phyloP scores from a whole-genome alignment of 2,888 invertebrate genomes.

The Galeopsomyia nigrocyanea region DNA sequence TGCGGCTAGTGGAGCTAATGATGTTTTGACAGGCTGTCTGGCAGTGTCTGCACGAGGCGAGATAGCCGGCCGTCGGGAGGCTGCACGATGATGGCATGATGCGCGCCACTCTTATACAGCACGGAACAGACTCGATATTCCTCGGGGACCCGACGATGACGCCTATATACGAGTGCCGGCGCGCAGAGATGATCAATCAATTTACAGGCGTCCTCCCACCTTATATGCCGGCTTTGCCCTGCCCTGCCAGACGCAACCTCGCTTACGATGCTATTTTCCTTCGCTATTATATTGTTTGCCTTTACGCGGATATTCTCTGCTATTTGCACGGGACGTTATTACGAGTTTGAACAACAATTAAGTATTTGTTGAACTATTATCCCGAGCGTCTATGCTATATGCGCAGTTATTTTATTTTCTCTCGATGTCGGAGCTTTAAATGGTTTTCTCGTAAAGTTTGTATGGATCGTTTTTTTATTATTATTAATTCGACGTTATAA shows the following conservation, averaged over 20 bases:
- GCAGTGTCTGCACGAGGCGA: conserved; percentile 43
- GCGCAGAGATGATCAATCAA: conserved; percentile 22
- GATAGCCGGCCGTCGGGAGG: conserved; percentile 48
- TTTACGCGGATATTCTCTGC: conserved; percentile 2
- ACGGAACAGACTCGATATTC: background rate
- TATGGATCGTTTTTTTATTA: too few species aligned
- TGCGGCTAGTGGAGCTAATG: conserved; percentile 15
- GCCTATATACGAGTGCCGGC: background rate
- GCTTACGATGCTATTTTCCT: background rate
- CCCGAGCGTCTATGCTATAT: too few species aligned
- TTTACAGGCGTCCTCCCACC: background rate
- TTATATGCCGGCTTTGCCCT: background rate
- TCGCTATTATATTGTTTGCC: conserved; percentile 20
- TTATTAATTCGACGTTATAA: too few species aligned
- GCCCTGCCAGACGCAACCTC: background rate
- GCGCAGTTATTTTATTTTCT: too few species aligned
- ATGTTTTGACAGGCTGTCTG: conserved; percentile 56
- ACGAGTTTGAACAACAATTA: background rate
- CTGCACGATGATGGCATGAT: too few species aligned
- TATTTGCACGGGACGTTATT: background rate
- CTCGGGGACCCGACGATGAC: conserved; percentile 17
- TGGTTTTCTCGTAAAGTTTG: too few species aligned
- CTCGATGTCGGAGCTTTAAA: too few species aligned
- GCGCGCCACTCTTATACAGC: conserved; percentile 21
- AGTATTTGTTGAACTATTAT: too few species aligned